Evolutionary conservation across 2,113 vertebrate genomes (phyloP), one percentile per base, ranked within the genome.

Genomic region (Triplophysa dalaica): DNA sequence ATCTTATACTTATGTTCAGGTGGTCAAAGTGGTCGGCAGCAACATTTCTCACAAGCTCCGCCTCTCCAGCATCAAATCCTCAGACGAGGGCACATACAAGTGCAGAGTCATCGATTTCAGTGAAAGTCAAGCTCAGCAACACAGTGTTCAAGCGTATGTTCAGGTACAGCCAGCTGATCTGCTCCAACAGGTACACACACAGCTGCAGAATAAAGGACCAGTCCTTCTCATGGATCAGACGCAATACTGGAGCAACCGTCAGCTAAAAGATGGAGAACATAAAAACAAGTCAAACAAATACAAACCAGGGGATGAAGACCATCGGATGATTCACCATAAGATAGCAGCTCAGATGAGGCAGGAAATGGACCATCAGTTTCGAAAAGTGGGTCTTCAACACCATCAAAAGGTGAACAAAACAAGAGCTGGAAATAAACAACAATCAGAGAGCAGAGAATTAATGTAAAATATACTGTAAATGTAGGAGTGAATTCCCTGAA

Each of bases 1-100:
- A 33, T 78, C 3, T 63, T 77, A 65, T 45, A 24, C 21, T 17
- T 73, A 60, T 26, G n/a, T 78, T 22, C 13, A 98, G 97, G 96
- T 98, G 88, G 97, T 98, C 80, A 98, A 98, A 88, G 97, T 98
- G 79, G 96, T 94, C 3, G 96, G 97, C 85, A 97, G 96, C 92
- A 97, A 98, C 93, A 98, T 99, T 91, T 99, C 97, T 54, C 97
- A 99, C 89, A 97, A 97, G 88, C 95, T 99, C 82, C 95, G 97
- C 74, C 93, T 99, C 84, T 98, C 97, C 56, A 91, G 93, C 60
- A 93, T 98, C 86, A 98, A 97, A 87, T 90, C 91, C 1, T 89
- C 95, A 0, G 97, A 98, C 1, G 97, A 98, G 84, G 97, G 97
- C 38, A 97, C 94, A 1, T 98, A 98, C 4, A 96, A 98, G 84